Percentiles rank a stretch among this genome's conserved stretches.
Conservation (phyloP, 2,888 invertebrate genomes). For the Onthophagus sagittarius region DNA sequence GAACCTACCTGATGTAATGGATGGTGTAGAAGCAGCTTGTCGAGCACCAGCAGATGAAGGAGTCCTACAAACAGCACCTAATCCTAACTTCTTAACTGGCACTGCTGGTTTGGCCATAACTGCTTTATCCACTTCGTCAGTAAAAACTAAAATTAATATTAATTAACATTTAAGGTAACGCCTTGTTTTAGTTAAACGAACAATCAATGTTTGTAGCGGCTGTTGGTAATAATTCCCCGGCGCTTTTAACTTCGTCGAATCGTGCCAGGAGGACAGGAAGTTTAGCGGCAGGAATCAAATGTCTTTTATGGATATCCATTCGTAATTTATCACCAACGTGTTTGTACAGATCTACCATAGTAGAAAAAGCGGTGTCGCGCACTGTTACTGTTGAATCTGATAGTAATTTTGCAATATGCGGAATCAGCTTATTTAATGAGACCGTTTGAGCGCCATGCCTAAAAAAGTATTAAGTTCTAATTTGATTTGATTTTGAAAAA, state of each 20-base stretch:
- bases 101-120: conserved; percentile 45
- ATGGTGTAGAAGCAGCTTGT: conserved; percentile 31
- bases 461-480: neutral
- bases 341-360: conserved; percentile 85
- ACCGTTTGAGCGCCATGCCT: conserved; percentile 85
- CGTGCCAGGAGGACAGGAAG: conserved; percentile 67
- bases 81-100: conserved; percentile 45
- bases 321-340: conserved; percentile 89
- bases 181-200: conserved; percentile 29
- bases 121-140: conserved; percentile 49
- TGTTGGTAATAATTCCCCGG: conserved; percentile 74
- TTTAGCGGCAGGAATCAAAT: conserved; percentile 72
- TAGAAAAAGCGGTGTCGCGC: conserved; percentile 80
- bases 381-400: conserved; percentile 86
- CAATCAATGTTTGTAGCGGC: conserved; percentile 51
- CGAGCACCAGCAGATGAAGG: conserved; percentile 41
- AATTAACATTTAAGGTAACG: neutral
- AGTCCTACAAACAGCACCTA: conserved; percentile 46
- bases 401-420: conserved; percentile 75
- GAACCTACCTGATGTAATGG: conserved; percentile 19
- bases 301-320: conserved; percentile 76
- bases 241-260: conserved; percentile 81
- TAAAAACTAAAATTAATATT: conserved; percentile 23
- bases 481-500: too few relatives aligned
- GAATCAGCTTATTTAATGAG: conserved; percentile 76